Evolutionary conservation across 2,797 vertebrate species (phyloP).

Genomic region (Tenualosa thibaudeaui): DNA sequence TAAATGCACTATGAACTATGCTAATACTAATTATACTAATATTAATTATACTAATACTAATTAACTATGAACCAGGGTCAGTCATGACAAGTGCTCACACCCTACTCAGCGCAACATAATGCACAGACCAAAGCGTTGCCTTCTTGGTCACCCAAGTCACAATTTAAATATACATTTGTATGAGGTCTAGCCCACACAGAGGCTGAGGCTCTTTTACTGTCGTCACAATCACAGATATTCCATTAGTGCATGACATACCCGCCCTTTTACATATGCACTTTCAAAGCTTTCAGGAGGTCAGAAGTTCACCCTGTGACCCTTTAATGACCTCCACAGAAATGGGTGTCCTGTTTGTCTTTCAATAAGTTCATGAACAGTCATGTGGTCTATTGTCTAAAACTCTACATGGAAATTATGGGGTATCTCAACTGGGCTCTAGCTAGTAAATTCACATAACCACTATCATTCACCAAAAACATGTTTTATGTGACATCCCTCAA

Average conservation of each 20-base stretch:
- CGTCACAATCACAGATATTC: background rate
- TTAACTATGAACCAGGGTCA: background rate
- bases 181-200: background rate
- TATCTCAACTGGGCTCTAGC: background rate
- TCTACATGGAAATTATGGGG: background rate
- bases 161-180: background rate
- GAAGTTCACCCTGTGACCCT: background rate
- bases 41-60: too few species aligned
- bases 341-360: background rate
- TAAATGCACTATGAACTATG: too few species aligned
- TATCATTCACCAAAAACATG: too few species aligned
- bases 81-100: background rate
- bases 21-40: too few species aligned
- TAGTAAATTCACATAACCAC: too few species aligned
- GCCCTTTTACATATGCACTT: background rate
- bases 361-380: too few species aligned
- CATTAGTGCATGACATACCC: background rate
- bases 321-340: background rate
- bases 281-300: background rate
- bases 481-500: too few species aligned
- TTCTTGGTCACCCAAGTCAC: background rate
- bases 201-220: background rate
- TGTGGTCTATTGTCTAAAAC: background rate
- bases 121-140: background rate
- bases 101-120: background rate